Base-by-base conservation (phyloP, 2,888 invertebrate genomes). In the Pelosia muscerda region DNA sequence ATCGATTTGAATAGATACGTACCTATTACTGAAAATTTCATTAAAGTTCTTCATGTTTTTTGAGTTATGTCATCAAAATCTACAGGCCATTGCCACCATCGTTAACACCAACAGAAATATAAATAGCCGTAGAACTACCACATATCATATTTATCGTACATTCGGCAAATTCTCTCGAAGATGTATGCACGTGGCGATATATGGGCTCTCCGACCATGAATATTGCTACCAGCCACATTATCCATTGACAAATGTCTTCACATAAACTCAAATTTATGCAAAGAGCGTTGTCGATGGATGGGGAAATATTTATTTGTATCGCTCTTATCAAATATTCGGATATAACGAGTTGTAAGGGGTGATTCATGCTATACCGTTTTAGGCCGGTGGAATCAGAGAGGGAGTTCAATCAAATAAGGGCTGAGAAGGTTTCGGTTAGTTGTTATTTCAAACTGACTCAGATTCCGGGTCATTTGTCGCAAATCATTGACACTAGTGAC, bases 161-260 rank as follows among this genome's bases (percentile, higher is more conserved):
- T 74, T 76, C 75, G 76, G 75, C 79, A 57, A 72, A 67, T 67
- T 72, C 65, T 60, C 69, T 28, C 55, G 63, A 69, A 78, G 81
- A 81, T 78, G 77, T 82, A 78, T 83, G 80, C 77, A 69, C 66
- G 64, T 57, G 66, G 57, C 77, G 75, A 81, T 78, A 82, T 72
- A 76, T 66, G 70, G 57, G 59, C 72, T 71, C 65, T 62, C 72
- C 55, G 61, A 60, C 78, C 75, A 79, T 81, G 84, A 83, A 83
- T 82, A 85, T 81, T 76, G 81, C 78, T 72, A 57, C 59, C 66
- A 58, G 66, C 74, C 76, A 81, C 82, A 83, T 86, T 85, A 82
- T 81, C 77, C 81, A 73, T 81, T 85, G 87, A 87, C 86, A 87
- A 87, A 87, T 87, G 86, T 83, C 76, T 83, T 78, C 73, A 81